A percentile compares a stretch with the other conserved stretches of the same genome.
These are phyloP conservation scores for Myotis vivesi DNA, from an alignment of 2,797 vertebrate species.

Conservation along the genomic window DNA sequence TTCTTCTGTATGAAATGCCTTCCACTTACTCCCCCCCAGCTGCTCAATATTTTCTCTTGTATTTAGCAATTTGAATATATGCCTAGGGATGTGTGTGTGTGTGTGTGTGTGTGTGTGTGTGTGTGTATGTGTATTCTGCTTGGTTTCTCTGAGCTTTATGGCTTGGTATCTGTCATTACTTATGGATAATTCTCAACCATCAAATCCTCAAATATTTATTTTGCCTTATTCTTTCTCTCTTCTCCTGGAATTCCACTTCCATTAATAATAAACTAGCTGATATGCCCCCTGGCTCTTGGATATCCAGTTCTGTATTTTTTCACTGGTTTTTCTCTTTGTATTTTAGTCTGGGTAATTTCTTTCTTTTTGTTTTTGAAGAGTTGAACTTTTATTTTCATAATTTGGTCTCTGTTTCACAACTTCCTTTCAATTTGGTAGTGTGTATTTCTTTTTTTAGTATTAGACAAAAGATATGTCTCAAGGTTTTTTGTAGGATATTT, in stretches of 20 bases:
- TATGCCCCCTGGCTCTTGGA: not conserved
- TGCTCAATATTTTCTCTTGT: not conserved
- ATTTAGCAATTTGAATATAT: constrained; percentile 8
- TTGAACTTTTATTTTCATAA: not conserved
- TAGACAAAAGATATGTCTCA: not conserved
- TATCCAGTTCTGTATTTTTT: not conserved
- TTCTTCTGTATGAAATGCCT: not conserved
- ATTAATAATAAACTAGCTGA: not conserved
- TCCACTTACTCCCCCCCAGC: too few species aligned
- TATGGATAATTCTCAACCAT: not conserved
- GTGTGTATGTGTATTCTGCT: not conserved
- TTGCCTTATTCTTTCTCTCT: not conserved
- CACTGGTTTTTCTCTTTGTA: not conserved
- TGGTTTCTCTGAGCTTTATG: not conserved
- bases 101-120: not conserved
- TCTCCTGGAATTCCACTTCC: not conserved
- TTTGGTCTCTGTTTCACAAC: not conserved
- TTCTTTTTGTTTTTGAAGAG: not conserved
- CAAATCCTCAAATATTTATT: constrained; percentile 9
- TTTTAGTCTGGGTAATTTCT: not conserved
- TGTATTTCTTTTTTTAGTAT: not conserved
- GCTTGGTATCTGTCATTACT: constrained; percentile 12
- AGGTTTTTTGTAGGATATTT: not conserved
- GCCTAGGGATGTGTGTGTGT: not conserved
- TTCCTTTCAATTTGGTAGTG: not conserved